Conservation (phyloP, 2,113 vertebrate genomes). For the Oxyruncus cristatus region DNA sequence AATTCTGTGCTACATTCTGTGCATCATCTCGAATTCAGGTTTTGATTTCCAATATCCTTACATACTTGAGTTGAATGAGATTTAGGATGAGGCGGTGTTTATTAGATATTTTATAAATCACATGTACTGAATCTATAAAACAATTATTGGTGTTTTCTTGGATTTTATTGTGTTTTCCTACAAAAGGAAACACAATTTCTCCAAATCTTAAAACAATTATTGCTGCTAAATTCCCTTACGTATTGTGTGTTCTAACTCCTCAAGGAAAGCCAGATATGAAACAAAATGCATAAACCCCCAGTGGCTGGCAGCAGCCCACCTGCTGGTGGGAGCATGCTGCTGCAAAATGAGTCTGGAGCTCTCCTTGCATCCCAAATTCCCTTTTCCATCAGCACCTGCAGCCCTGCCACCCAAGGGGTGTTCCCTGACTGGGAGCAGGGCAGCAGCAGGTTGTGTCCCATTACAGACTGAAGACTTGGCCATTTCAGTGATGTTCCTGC, state of each 20-base stretch:
- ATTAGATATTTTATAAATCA: background rate
- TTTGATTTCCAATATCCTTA: background rate
- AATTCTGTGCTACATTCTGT: background rate
- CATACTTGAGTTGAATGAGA: background rate
- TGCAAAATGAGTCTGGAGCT: background rate
- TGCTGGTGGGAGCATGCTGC: background rate
- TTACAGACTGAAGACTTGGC: background rate
- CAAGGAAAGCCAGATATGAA: background rate
- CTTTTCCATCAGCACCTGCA: background rate
- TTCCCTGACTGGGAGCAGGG: background rate
- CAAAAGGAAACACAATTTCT: background rate
- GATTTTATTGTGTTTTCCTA: background rate
- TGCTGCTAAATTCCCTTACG: background rate
- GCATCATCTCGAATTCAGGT: background rate
- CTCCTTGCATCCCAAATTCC: background rate
- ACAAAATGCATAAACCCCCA: background rate
- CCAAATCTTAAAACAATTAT: background rate
- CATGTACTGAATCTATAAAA: background rate
- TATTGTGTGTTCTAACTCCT: background rate
- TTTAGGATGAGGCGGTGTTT: background rate
- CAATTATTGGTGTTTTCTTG: background rate
- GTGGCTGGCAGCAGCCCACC: background rate
- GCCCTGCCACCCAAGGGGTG: background rate
- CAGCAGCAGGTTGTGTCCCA: background rate
- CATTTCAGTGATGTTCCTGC: background rate